Evolutionary conservation across 2,888 invertebrate species (phyloP).

Genomic region (Archips crataeganus): DNA sequence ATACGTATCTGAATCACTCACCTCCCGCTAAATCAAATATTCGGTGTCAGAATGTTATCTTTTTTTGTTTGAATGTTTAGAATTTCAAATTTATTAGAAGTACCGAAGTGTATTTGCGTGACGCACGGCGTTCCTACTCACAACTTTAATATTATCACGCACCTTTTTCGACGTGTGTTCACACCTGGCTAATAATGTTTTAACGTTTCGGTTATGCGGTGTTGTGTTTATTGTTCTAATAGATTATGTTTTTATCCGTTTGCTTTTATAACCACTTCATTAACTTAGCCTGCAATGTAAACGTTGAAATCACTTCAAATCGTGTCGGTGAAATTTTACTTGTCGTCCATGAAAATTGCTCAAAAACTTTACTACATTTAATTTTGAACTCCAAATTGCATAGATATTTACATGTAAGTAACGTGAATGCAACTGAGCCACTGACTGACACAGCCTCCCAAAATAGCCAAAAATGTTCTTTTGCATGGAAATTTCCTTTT

Average conservation of each 20-base stretch:
- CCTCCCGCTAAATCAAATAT: constrained; percentile 64
- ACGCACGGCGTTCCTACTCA: constrained; percentile 22
- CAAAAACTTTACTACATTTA: too few relatives aligned
- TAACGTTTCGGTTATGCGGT: constrained; percentile 25
- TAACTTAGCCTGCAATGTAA: neutral
- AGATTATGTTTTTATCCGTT: constrained; percentile 11
- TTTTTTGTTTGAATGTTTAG: constrained; percentile 60
- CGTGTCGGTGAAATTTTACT: neutral
- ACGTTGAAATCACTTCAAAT: neutral
- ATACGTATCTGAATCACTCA: constrained; percentile 78
- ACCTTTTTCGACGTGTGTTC: constrained; percentile 31
- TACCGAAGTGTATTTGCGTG: constrained; percentile 48
- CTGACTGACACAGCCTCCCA: too few relatives aligned
- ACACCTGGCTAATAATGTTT: constrained; percentile 36
- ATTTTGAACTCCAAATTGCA: too few relatives aligned
- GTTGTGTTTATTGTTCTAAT: constrained; percentile 10
- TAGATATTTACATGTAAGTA: too few relatives aligned
- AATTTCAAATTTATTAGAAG: constrained; percentile 56
- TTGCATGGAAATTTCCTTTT: too few relatives aligned
- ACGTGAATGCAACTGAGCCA: too few relatives aligned
- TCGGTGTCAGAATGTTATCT: constrained; percentile 54
- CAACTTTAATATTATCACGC: constrained; percentile 27
- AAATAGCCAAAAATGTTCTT: too few relatives aligned
- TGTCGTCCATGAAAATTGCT: neutral
- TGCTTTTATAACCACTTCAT: constrained; percentile 19